Conservation (phyloP, 2,797 vertebrate genomes). For the Leuciscus waleckii region DNA sequence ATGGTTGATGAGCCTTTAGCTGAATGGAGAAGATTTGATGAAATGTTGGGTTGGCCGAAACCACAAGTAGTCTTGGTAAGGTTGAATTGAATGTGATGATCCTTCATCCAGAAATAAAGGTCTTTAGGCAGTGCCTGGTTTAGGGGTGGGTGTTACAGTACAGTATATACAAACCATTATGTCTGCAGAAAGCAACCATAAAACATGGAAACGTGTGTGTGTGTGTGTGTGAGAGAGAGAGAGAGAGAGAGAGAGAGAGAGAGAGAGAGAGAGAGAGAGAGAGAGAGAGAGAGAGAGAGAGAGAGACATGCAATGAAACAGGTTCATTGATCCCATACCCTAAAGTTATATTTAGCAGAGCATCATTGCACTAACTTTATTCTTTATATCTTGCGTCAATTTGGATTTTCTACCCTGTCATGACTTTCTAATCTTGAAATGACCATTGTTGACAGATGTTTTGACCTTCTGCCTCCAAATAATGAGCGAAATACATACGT, state of each 20-base stretch:
- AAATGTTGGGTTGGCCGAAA: neutral
- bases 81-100: neutral
- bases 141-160: neutral
- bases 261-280: too few relatives aligned
- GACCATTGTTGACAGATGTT: slow-evolving; percentile 38
- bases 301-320: neutral
- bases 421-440: neutral
- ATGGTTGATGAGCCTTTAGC: neutral
- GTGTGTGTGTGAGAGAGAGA: too few relatives aligned
- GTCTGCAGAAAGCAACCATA: too few relatives aligned
- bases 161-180: too few relatives aligned
- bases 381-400: neutral
- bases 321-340: neutral
- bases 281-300: too few relatives aligned
- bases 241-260: too few relatives aligned
- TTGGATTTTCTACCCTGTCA: neutral
- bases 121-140: neutral
- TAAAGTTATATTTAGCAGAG: neutral
- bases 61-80: neutral
- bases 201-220: too few relatives aligned
- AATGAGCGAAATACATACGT: slow-evolving; percentile 52
- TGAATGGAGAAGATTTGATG: neutral
- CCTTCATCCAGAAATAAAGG: neutral
- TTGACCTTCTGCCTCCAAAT: slow-evolving; percentile 57
- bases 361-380: neutral